phyloP scores from a whole-genome alignment of 2,797 vertebrate species.

The Pygocentrus nattereri region DNA sequence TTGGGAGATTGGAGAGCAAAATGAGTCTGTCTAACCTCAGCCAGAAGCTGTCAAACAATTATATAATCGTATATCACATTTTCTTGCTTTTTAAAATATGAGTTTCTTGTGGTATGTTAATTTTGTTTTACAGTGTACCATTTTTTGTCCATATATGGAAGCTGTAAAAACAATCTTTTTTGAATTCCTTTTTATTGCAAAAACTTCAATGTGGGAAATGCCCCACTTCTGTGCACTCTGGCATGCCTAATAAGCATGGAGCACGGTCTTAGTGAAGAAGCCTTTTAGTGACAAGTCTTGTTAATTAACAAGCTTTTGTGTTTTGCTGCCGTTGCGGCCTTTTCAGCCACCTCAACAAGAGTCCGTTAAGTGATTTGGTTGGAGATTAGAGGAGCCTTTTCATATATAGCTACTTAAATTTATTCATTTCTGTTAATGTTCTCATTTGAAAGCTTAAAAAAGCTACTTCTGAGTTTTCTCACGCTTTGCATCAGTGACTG shows the following conservation, averaged over 20 bases:
- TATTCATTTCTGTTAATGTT: neutral
- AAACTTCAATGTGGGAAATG: neutral
- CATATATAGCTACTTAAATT: no score
- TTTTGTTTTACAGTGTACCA: no score
- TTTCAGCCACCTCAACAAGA: neutral
- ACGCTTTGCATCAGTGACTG: neutral
- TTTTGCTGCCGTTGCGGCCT: neutral
- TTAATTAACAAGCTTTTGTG: neutral
- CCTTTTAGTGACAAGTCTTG: neutral
- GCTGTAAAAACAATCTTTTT: no score
- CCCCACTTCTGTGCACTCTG: neutral
- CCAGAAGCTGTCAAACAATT: neutral
- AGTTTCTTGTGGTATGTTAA: neutral
- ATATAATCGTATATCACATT: neutral
- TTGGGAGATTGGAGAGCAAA: conserved; percentile 11
- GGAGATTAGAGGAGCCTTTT: no score
- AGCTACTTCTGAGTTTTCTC: neutral
- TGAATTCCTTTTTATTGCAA: no score
- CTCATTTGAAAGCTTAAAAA: neutral
- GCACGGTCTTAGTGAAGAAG: neutral
- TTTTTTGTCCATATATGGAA: no score
- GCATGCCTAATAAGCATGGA: neutral
- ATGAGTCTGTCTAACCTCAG: neutral
- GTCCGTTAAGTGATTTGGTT: neutral
- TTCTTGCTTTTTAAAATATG: neutral